phyloP scores from a whole-genome alignment of 2,113 vertebrate species.

The Oplegnathus fasciatus region DNA sequence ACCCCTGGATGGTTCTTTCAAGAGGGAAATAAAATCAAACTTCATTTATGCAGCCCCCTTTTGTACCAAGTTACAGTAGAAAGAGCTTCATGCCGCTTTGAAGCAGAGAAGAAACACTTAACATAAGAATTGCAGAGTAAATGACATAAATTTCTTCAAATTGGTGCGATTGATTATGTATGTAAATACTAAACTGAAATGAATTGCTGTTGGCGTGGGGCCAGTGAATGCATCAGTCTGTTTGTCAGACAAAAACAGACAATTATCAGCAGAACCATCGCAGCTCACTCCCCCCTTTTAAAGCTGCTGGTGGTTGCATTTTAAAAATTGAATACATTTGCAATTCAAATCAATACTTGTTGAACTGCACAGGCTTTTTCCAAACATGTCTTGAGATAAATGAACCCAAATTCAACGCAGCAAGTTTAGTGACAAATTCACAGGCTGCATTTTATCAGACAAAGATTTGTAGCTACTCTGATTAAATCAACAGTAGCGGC shows the following conservation, averaged over 20 bases:
- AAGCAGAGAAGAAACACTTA: neutral
- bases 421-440: neutral
- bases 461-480: neutral
- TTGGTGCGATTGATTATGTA: neutral
- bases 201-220: neutral
- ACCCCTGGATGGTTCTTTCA: neutral
- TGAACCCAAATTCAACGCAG: neutral
- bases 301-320: neutral
- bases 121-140: neutral
- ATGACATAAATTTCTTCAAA: neutral
- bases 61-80: no score
- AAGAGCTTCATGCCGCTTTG: neutral
- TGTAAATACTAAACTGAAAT: neutral
- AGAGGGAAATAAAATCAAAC: neutral
- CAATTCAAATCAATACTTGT: conserved; percentile 14
- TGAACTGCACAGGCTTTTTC: neutral
- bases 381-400: neutral
- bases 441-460: neutral
- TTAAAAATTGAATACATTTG: conserved; percentile 7
- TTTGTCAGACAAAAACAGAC: neutral
- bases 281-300: neutral
- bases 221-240: neutral
- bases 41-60: no score
- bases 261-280: neutral
- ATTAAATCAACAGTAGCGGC: neutral